Percentiles rank a stretch among this genome's conserved stretches.
phyloP scores from a whole-genome alignment of 1,140 invertebrate genomes.

The Danaus melanippus region DNA sequence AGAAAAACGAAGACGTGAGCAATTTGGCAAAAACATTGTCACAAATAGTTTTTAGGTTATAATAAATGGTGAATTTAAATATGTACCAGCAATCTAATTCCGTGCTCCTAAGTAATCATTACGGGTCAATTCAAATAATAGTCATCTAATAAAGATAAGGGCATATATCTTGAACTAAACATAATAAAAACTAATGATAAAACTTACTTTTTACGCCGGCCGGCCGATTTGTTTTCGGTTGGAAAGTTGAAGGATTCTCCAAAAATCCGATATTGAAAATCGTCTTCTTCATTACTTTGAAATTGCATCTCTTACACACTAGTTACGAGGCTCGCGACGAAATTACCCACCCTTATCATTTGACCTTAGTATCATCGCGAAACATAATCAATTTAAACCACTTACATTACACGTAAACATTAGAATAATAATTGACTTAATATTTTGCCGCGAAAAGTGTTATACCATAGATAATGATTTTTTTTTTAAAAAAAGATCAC shows the following conservation, averaged over 20 bases:
- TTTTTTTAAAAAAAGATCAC: conserved; percentile 24
- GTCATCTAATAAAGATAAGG: too few species aligned
- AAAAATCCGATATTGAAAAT: conserved; percentile 68
- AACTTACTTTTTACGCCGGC: conserved; percentile 57
- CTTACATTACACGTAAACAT: conserved; percentile 5
- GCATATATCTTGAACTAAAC: neutral
- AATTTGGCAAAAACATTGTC: too few species aligned
- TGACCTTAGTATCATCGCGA: conserved; percentile 48
- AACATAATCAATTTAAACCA: conserved; percentile 24
- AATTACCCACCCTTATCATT: conserved; percentile 61
- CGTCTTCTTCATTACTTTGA: conserved; percentile 66
- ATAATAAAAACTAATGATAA: conserved; percentile 26
- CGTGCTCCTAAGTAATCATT: too few species aligned
- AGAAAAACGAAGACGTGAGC: too few species aligned
- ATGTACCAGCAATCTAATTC: too few species aligned
- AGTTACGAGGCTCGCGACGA: conserved; percentile 38
- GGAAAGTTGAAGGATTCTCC: conserved; percentile 61
- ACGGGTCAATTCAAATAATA: too few species aligned
- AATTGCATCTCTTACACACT: conserved; percentile 66
- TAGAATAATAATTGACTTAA: neutral
- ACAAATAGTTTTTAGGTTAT: too few species aligned
- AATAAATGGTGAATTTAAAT: too few species aligned
- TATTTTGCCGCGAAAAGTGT: conserved; percentile 16
- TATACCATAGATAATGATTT: conserved; percentile 20
- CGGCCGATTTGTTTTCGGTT: conserved; percentile 31